phyloP scores from a whole-genome alignment of 2,113 vertebrate genomes.

The Chunga burmeisteri region DNA sequence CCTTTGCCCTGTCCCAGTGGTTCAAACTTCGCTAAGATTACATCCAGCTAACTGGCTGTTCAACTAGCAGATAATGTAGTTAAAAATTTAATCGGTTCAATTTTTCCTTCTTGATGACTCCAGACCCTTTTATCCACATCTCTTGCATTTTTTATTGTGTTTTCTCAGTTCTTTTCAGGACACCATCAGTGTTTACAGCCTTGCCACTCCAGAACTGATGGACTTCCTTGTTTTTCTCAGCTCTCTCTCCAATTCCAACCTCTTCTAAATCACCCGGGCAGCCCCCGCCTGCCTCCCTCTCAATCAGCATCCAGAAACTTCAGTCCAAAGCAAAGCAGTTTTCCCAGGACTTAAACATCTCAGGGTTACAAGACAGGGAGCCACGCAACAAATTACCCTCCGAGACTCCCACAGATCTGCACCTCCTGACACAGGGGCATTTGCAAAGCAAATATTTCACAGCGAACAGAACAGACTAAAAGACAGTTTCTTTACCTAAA shows the following conservation, averaged over 20 bases:
- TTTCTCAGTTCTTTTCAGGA: constrained; percentile 58
- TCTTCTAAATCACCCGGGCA: not conserved
- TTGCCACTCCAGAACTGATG: not conserved
- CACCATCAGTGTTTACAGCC: constrained; percentile 43
- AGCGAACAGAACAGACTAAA: not conserved
- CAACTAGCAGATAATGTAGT: constrained; percentile 48
- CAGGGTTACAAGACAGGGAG: not conserved
- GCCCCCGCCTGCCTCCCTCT: not conserved
- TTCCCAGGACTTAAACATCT: not conserved
- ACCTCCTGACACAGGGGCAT: not conserved
- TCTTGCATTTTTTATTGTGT: constrained; percentile 44
- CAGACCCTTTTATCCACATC: constrained; percentile 29
- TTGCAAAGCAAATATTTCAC: constrained; percentile 18
- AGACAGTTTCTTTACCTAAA: not conserved
- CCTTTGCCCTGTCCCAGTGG: not conserved
- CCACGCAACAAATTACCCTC: not conserved
- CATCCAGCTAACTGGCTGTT: constrained; percentile 29
- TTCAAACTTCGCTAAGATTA: not conserved
- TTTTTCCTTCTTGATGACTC: constrained; percentile 11
- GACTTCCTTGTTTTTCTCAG: not conserved
- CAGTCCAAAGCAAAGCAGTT: not conserved
- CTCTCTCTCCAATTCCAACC: not conserved
- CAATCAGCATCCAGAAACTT: not conserved
- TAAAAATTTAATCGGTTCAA: constrained; percentile 48
- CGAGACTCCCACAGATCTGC: not conserved